These are phyloP conservation scores for Cotesia congregata DNA, from an alignment of 2,888 invertebrate species.

Conservation along the genomic window DNA sequence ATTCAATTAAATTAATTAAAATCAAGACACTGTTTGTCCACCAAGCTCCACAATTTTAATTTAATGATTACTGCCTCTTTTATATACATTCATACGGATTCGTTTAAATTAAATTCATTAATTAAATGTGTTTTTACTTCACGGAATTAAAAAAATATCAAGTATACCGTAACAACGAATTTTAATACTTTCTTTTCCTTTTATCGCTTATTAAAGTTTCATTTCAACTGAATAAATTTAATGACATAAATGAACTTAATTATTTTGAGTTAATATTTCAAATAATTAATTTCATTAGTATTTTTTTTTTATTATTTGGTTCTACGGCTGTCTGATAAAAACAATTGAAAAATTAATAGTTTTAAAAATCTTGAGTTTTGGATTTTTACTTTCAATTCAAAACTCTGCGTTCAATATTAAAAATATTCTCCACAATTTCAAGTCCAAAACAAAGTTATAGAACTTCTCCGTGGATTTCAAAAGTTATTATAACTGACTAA, in stretches of 20 bases:
- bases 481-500: too few species aligned
- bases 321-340: too few species aligned
- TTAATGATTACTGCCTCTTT: neutral
- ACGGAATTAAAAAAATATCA: neutral
- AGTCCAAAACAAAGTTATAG: too few species aligned
- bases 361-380: too few species aligned
- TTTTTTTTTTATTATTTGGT: too few species aligned
- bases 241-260: neutral
- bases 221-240: neutral
- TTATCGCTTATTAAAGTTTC: neutral
- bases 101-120: constrained; percentile 13
- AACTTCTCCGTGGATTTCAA: too few species aligned
- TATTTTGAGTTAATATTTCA: neutral
- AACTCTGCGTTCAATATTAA: too few species aligned
- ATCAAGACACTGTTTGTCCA: constrained; percentile 9
- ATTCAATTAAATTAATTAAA: constrained; percentile 29
- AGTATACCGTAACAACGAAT: neutral
- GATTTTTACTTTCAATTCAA: too few species aligned
- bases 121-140: constrained; percentile 9
- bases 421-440: too few species aligned
- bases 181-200: constrained; percentile 11
- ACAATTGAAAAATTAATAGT: too few species aligned
- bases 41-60: constrained; percentile 9
- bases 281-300: too few species aligned
- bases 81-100: neutral